Conservation (phyloP, 2,113 vertebrate species). For the Opisthocomus hoazin region DNA sequence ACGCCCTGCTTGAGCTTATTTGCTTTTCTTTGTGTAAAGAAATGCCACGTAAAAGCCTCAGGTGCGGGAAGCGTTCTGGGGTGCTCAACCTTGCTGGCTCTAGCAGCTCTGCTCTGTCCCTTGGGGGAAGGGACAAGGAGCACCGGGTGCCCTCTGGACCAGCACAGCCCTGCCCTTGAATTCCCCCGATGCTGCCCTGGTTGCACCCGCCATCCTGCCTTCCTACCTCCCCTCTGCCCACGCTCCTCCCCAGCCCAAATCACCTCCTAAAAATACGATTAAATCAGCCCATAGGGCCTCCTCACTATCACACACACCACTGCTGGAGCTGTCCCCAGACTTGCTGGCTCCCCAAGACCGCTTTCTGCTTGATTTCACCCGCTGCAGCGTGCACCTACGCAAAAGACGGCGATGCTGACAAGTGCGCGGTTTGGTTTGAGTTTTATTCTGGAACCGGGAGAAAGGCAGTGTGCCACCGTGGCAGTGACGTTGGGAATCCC, state of each 20-base stretch:
- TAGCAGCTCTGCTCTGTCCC: neutral
- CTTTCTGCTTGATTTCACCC: neutral
- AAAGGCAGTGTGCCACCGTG: neutral
- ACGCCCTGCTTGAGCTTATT: neutral
- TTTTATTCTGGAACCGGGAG: neutral
- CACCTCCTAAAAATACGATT: neutral
- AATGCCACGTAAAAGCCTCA: neutral
- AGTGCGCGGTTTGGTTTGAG: rapidly evolving
- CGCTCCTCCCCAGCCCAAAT: neutral
- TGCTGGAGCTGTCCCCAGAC: neutral
- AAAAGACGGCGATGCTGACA: neutral
- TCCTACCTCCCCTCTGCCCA: neutral
- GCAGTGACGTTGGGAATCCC: neutral
- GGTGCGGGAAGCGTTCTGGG: neutral
- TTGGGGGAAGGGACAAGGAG: no score
- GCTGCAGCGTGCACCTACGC: neutral
- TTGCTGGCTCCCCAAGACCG: neutral
- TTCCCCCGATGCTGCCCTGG: rapidly evolving
- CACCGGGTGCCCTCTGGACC: neutral
- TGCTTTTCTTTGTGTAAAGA: conserved; percentile 20
- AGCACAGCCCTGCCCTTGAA: neutral
- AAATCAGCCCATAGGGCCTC: no score
- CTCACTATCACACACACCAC: rapidly evolving
- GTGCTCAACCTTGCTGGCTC: neutral
- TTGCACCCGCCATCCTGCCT: neutral